Conservation (phyloP, 2,888 invertebrate genomes). For the Chalcis sispes region DNA sequence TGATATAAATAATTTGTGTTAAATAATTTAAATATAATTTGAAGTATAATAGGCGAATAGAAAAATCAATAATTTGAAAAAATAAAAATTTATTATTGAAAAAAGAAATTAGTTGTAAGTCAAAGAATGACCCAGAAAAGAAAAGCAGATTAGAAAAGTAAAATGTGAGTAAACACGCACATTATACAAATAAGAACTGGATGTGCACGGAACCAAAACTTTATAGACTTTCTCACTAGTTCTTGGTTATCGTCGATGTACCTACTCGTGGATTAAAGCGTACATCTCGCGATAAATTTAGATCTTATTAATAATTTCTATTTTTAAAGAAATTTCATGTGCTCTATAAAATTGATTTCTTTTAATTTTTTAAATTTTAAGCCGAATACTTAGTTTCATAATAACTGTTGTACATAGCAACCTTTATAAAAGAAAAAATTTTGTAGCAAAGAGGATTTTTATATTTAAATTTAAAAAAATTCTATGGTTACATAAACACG, state of each 20-base stretch:
- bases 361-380: background rate
- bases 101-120: constrained; percentile 59
- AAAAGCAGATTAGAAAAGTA: constrained; percentile 72
- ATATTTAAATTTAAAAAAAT: too few species aligned
- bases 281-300: constrained; percentile 23
- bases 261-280: constrained; percentile 41
- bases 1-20: background rate
- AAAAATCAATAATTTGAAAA: constrained; percentile 6
- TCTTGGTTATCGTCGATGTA: constrained; percentile 56
- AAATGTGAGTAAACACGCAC: constrained; percentile 69
- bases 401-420: too few species aligned
- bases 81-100: constrained; percentile 9
- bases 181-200: constrained; percentile 69
- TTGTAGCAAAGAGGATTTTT: too few species aligned
- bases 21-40: background rate
- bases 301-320: constrained; percentile 38
- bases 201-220: constrained; percentile 75
- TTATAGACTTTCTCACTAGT: constrained; percentile 70
- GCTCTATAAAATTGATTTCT: background rate
- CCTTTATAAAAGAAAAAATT: too few species aligned
- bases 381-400: background rate
- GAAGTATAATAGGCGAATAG: background rate
- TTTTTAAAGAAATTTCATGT: constrained; percentile 26
- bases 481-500: too few species aligned
- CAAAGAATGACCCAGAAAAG: constrained; percentile 71